A percentile compares a stretch with the other conserved stretches of the same genome.
Conservation (phyloP, 1,140 invertebrate species). For the Coptotermes formosanus region DNA sequence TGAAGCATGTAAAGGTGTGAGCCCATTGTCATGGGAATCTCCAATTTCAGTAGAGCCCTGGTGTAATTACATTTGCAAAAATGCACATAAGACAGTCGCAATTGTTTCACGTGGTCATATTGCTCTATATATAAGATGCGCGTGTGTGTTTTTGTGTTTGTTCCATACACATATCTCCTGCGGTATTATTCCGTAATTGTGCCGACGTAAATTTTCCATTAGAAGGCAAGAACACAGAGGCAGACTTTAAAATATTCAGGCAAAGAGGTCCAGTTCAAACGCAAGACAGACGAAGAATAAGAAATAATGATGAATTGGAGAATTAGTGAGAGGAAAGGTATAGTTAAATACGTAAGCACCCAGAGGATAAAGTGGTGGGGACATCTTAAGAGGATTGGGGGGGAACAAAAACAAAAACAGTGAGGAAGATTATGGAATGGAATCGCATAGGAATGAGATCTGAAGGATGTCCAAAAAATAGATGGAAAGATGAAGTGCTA, state of each 20-base stretch:
- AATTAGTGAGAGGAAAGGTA: too few relatives aligned
- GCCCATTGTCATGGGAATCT: background rate
- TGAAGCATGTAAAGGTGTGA: background rate
- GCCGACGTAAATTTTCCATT: background rate
- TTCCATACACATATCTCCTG: background rate
- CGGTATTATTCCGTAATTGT: background rate
- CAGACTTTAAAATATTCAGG: background rate
- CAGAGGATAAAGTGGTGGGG: too few relatives aligned
- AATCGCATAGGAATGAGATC: too few relatives aligned
- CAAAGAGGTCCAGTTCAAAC: too few relatives aligned
- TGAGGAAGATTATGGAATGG: too few relatives aligned
- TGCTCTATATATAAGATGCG: background rate
- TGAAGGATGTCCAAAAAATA: too few relatives aligned
- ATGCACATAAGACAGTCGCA: background rate
- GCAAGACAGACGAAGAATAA: too few relatives aligned
- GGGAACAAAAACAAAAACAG: too few relatives aligned
- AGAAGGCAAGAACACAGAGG: background rate
- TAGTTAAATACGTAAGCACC: too few relatives aligned
- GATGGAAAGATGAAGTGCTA: too few relatives aligned
- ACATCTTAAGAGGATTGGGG: too few relatives aligned
- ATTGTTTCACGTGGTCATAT: background rate
- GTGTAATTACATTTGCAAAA: background rate
- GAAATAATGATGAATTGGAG: too few relatives aligned
- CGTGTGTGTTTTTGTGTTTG: background rate
- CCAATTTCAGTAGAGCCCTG: background rate